A percentile compares a stretch with the other conserved stretches of the same genome.
Conservation (phyloP, 2,888 invertebrate species). For the Ochropleura plecta region DNA sequence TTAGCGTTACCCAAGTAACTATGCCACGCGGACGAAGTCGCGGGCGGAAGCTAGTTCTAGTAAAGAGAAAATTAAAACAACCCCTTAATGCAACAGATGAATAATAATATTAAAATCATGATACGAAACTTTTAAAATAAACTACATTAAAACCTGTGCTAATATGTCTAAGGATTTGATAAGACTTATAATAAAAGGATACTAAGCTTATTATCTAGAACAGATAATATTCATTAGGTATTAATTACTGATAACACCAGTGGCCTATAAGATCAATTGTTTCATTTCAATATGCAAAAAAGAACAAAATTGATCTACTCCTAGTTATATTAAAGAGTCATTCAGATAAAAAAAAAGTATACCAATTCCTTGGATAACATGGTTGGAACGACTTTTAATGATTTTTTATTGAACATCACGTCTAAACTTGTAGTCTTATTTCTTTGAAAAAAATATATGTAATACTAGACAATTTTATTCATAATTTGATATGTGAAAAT, state of each 20-base stretch:
- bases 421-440: no score
- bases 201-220: conserved; percentile 29
- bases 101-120: neutral
- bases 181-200: conserved; percentile 32
- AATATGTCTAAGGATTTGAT: conserved; percentile 34
- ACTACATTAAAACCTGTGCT: neutral
- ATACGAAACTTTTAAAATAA: neutral
- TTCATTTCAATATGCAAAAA: conserved; percentile 31
- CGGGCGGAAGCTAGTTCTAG: no score
- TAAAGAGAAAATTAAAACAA: no score
- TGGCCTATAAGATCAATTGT: conserved; percentile 11
- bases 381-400: no score
- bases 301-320: conserved; percentile 1
- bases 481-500: no score
- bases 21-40: no score
- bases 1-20: no score
- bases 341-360: no score
- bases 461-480: no score
- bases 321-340: neutral
- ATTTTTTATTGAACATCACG: no score
- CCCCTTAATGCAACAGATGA: neutral
- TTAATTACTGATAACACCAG: conserved; percentile 23
- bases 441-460: no score
- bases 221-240: conserved; percentile 12
- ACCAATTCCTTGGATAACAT: no score